Conservation (phyloP, 1,140 invertebrate species). For the Trachymyrmex cornetzi region DNA sequence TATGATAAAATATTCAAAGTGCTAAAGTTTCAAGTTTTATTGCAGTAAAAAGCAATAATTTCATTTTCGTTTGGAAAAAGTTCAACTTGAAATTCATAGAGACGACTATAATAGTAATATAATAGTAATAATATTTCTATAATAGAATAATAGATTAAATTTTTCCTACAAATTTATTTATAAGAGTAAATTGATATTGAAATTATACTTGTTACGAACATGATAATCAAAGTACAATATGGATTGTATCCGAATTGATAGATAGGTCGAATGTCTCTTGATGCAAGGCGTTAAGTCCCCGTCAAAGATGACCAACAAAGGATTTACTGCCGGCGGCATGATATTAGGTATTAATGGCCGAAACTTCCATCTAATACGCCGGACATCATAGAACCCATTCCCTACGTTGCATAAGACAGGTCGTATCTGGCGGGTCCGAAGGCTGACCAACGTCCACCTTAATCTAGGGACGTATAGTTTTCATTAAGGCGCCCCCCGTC, state of each 20-base stretch:
- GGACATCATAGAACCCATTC: slow-evolving; percentile 78
- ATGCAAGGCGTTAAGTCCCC: slow-evolving; percentile 81
- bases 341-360: slow-evolving; percentile 86
- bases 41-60: neutral
- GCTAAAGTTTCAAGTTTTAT: neutral
- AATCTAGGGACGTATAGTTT: slow-evolving; percentile 86
- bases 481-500: slow-evolving; percentile 83
- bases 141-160: neutral
- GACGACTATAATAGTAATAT: neutral
- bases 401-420: slow-evolving; percentile 81
- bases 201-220: neutral
- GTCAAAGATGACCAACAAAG: slow-evolving; percentile 84
- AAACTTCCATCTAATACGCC: slow-evolving; percentile 83
- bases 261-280: slow-evolving; percentile 70
- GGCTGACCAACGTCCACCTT: slow-evolving; percentile 84
- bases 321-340: slow-evolving; percentile 80
- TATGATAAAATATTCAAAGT: neutral
- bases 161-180: neutral
- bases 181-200: neutral
- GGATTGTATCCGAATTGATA: slow-evolving; percentile 58
- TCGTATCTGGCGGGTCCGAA: slow-evolving; percentile 75
- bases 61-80: neutral
- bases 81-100: neutral
- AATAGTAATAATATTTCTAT: neutral
- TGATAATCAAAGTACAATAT: slow-evolving; percentile 49